Evolutionary conservation across 2,888 invertebrate species (phyloP).

Genomic region (Julus scandinavius): DNA sequence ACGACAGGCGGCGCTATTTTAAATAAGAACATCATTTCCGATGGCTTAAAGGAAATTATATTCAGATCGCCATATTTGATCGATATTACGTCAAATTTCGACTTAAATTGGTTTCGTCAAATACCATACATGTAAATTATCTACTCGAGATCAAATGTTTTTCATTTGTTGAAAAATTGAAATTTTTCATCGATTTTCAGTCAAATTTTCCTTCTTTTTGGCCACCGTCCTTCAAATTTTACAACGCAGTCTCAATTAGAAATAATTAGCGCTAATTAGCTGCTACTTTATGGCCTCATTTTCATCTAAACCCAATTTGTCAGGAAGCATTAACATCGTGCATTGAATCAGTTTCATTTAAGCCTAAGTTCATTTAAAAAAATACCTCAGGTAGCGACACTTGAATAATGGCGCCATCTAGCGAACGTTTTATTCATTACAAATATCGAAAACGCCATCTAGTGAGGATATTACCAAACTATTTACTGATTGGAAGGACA

Average conservation of each 20-base stretch:
- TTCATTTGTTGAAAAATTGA: neutral
- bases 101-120: too few relatives aligned
- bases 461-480: too few relatives aligned
- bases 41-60: too few relatives aligned
- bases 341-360: conserved; percentile 30
- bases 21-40: too few relatives aligned
- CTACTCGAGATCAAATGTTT: neutral
- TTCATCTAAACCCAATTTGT: conserved; percentile 42
- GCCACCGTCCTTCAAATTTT: neutral
- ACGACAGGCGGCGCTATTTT: too few relatives aligned
- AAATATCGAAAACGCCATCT: too few relatives aligned
- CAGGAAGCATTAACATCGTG: neutral
- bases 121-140: too few relatives aligned
- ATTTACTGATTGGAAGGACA: too few relatives aligned
- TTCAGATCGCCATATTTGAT: too few relatives aligned
- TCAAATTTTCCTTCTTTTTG: neutral
- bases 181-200: conserved; percentile 5
- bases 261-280: conserved; percentile 27
- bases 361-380: neutral
- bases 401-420: neutral
- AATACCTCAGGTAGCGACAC: neutral
- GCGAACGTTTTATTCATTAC: neutral
- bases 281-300: conserved; percentile 30
- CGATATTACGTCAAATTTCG: too few relatives aligned
- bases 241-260: neutral